Conservation (phyloP, 92 coral and sea anemone species). For the Epizoanthus stellaris region DNA sequence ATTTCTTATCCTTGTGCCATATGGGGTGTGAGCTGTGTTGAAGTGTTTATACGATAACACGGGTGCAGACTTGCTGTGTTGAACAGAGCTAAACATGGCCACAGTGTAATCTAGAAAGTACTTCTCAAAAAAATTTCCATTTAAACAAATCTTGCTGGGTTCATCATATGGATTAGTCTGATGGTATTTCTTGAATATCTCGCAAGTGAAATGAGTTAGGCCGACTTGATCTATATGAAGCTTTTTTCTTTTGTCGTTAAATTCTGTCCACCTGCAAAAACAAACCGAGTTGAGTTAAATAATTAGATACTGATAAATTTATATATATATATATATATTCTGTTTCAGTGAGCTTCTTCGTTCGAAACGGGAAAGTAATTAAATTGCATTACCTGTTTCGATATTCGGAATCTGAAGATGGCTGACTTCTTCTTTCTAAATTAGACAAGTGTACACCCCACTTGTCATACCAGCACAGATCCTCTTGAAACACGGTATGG, state of each 20-base stretch:
- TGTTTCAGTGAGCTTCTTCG: no score
- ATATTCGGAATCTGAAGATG: constrained; percentile 24
- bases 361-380: not conserved
- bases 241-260: constrained; percentile 42
- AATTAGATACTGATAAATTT: no score
- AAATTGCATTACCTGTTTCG: not conserved
- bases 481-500: constrained; percentile 39
- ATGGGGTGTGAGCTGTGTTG: constrained; percentile 77
- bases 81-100: constrained; percentile 42
- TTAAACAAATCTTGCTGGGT: constrained; percentile 76
- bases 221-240: constrained; percentile 72
- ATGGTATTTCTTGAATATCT: constrained; percentile 61
- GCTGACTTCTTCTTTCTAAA: constrained; percentile 20
- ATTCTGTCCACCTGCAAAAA: constrained; percentile 65
- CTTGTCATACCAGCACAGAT: constrained; percentile 32
- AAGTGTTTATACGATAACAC: constrained; percentile 67
- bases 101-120: constrained; percentile 71
- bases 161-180: constrained; percentile 72
- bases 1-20: constrained; percentile 73
- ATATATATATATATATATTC: no score
- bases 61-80: constrained; percentile 40
- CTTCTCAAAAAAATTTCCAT: constrained; percentile 73
- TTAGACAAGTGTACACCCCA: constrained; percentile 27
- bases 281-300: no score
- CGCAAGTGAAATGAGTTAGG: constrained; percentile 67